Evolutionary conservation across 2,797 vertebrate species (phyloP).

Genomic region (Pachyuromys duprasi): DNA sequence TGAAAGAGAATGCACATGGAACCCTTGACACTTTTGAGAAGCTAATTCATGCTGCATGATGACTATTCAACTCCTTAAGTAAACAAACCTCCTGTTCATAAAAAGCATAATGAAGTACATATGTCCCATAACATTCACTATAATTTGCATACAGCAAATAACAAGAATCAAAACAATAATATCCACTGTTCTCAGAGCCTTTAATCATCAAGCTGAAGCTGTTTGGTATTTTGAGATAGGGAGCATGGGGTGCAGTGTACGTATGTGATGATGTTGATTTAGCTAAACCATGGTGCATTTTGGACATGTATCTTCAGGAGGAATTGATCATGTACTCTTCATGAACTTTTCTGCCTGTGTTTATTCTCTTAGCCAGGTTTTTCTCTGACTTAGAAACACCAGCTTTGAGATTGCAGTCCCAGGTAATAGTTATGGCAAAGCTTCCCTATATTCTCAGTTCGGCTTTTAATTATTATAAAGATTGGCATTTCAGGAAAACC

Average conservation of each 20-base stretch:
- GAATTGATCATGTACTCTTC: neutral
- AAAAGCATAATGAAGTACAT: neutral
- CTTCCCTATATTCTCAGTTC: neutral
- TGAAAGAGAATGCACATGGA: fast-evolving
- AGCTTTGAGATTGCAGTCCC: neutral
- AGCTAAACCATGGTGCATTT: neutral
- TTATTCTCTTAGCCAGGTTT: neutral
- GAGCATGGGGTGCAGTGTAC: neutral
- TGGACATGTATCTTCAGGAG: neutral
- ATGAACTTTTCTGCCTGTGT: neutral
- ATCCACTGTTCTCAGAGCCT: neutral
- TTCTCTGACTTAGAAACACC: neutral
- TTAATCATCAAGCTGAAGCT: neutral
- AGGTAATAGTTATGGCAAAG: neutral
- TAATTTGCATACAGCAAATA: neutral
- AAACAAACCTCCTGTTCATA: neutral
- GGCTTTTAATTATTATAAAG: conserved; percentile 2
- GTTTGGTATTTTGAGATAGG: neutral
- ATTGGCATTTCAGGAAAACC: conserved; percentile 24
- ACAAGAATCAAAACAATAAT: neutral
- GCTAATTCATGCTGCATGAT: neutral
- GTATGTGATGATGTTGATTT: neutral
- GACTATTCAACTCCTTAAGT: neutral
- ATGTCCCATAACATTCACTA: neutral
- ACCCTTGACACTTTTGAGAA: neutral